These are phyloP conservation scores for Epirrhoe tristata DNA, from an alignment of 2,888 invertebrate species.

Conservation along the genomic window DNA sequence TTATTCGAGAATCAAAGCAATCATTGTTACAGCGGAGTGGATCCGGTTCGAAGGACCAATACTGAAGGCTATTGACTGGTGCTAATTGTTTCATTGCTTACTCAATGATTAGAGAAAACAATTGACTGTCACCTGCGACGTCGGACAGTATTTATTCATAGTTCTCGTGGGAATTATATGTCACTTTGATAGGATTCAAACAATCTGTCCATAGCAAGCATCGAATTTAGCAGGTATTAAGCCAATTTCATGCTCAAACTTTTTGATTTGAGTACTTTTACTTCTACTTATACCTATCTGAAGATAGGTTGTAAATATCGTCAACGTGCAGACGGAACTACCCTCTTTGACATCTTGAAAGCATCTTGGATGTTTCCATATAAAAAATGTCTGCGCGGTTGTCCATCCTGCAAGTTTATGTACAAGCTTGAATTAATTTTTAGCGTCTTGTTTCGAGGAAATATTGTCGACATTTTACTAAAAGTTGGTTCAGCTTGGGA, in stretches of 20 bases:
- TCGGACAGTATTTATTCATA: not conserved
- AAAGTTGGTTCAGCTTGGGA: not conserved
- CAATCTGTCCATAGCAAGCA: not conserved
- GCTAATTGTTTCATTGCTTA: not conserved
- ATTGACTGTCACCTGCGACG: not conserved
- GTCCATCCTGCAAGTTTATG: not conserved
- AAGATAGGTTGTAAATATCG: no score
- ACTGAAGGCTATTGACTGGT: not conserved
- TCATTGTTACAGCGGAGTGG: not conserved
- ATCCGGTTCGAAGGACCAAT: slow-evolving; percentile 1
- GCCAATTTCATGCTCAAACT: not conserved
- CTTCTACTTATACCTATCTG: no score
- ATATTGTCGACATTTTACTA: not conserved
- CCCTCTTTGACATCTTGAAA: no score
- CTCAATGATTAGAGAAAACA: not conserved
- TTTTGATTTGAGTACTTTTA: not conserved
- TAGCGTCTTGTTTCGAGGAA: not conserved
- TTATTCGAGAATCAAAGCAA: slow-evolving; percentile 6
- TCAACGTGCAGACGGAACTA: no score
- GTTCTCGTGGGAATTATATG: not conserved
- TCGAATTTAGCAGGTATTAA: not conserved
- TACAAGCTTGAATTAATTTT: not conserved
- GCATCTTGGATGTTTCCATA: no score
- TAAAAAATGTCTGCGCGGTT: no score
- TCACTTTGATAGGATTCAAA: not conserved